Conservation (phyloP, 2,113 vertebrate species). For the Motacilla tschutschensis region DNA sequence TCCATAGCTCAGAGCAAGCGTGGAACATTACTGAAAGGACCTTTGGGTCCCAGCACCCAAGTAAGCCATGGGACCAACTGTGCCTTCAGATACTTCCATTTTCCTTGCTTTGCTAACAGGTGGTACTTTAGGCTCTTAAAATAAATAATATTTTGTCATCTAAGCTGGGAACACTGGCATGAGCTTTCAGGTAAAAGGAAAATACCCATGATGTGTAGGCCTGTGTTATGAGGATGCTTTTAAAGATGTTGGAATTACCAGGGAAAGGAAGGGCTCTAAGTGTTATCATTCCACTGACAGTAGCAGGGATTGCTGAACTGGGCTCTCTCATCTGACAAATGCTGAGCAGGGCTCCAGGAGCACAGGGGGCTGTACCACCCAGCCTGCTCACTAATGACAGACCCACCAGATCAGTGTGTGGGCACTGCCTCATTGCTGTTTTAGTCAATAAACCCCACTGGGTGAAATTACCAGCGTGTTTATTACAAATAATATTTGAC, state of each 20-base stretch:
- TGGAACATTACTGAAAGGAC: background rate
- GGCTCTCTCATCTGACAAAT: background rate
- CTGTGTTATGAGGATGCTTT: background rate
- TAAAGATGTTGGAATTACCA: background rate
- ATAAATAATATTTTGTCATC: background rate
- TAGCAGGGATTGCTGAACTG: background rate
- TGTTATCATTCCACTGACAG: background rate
- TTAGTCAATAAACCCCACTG: background rate
- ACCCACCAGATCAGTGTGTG: background rate
- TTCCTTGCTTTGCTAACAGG: background rate
- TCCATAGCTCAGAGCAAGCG: background rate
- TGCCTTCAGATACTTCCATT: background rate
- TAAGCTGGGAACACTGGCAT: background rate
- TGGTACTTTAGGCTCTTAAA: background rate
- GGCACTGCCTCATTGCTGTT: background rate
- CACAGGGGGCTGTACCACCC: background rate
- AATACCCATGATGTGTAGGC: accelerated
- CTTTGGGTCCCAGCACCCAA: background rate
- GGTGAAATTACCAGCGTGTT: background rate
- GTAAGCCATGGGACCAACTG: background rate
- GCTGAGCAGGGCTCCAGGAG: background rate
- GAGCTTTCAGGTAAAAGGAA: background rate
- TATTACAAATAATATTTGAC: constrained; percentile 44
- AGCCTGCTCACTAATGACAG: background rate
- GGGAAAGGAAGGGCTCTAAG: background rate